phyloP scores from a whole-genome alignment of 2,797 vertebrate genomes.

The Pseudochirops corinnae region DNA sequence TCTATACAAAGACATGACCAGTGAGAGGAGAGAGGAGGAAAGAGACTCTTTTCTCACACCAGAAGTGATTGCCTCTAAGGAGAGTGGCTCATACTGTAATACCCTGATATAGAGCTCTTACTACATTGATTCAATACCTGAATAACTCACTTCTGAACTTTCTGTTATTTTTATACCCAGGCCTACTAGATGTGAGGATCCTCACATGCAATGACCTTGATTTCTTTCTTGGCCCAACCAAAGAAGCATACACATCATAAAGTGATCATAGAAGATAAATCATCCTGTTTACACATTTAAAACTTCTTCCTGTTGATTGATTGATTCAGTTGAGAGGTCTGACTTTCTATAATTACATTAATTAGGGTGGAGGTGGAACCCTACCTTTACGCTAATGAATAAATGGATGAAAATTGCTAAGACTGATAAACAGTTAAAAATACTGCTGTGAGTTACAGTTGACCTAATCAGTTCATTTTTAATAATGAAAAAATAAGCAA shows the following conservation, averaged over 20 bases:
- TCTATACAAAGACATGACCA: neutral
- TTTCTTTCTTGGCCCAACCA: neutral
- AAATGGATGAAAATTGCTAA: neutral
- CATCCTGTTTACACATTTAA: neutral
- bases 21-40: neutral
- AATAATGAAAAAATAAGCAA: slow-evolving; percentile 11
- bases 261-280: neutral
- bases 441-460: neutral
- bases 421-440: neutral
- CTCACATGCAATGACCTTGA: neutral
- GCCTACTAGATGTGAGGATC: neutral
- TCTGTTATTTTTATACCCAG: neutral
- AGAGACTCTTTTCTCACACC: neutral
- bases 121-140: neutral
- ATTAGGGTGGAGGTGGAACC: neutral
- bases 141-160: neutral
- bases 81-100: neutral
- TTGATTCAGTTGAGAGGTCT: neutral
- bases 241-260: neutral
- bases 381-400: neutral
- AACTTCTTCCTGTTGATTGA: neutral
- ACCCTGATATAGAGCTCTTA: neutral
- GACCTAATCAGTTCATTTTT: slow-evolving; percentile 30
- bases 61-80: neutral
- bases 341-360: neutral